Evolutionary conservation across 2,797 vertebrate genomes (phyloP).

Genomic region (Sebastes paucispinis): DNA sequence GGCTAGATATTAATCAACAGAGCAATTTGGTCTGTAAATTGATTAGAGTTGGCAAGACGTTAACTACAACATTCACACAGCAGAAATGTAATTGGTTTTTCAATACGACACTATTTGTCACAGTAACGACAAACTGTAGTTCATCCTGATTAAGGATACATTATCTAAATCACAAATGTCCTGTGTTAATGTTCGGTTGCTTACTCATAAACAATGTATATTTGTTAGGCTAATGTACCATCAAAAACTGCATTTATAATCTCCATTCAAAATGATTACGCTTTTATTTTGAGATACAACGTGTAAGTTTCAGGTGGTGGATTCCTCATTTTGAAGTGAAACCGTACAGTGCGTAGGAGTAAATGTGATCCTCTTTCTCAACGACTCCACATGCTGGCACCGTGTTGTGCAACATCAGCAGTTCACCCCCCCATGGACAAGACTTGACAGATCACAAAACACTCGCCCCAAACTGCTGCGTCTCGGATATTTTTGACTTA

Average conservation of each 20-base stretch:
- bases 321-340: constrained; percentile 18
- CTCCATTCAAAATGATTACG: background rate
- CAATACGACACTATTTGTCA: background rate
- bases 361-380: constrained; percentile 14
- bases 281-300: background rate
- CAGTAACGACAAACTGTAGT: no score
- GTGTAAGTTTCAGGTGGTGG: background rate
- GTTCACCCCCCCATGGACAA: constrained; percentile 28
- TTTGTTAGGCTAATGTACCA: background rate
- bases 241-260: background rate
- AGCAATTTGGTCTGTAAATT: no score
- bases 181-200: background rate
- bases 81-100: background rate
- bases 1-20: no score
- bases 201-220: no score
- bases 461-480: constrained; percentile 19
- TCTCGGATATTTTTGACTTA: background rate
- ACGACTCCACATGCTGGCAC: constrained; percentile 24
- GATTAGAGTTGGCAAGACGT: no score
- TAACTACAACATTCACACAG: background rate
- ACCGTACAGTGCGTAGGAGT: constrained; percentile 32
- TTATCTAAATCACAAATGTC: background rate
- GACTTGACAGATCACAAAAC: constrained; percentile 43
- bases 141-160: no score
- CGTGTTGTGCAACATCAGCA: constrained; percentile 48